Conservation (phyloP, 2,888 invertebrate genomes). For the Trachelus tabidus region DNA sequence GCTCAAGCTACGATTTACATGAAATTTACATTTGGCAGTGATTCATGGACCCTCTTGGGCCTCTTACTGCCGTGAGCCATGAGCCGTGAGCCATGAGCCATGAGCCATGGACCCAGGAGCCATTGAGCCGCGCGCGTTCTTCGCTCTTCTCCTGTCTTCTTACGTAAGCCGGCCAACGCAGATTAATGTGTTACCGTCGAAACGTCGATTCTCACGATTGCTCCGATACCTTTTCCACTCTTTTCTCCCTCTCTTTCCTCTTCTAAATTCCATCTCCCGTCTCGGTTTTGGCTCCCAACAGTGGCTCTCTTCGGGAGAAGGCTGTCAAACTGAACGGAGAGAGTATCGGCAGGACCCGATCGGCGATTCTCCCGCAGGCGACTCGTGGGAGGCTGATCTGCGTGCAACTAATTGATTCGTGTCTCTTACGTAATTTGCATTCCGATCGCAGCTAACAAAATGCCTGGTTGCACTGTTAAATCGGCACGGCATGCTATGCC, state of each 20-base stretch:
- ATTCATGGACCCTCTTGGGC: conserved; percentile 21
- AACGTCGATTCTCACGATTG: background rate
- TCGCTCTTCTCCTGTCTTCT: background rate
- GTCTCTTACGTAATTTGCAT: conserved; percentile 46
- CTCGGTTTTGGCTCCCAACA: background rate
- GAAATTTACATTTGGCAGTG: conserved; percentile 46
- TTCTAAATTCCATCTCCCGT: background rate
- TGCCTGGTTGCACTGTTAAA: conserved; percentile 41
- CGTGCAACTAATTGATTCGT: conserved; percentile 36
- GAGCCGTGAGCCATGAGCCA: no score
- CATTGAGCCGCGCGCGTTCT: background rate
- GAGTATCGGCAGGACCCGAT: background rate
- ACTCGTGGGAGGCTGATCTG: background rate
- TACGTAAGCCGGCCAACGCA: background rate
- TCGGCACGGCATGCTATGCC: conserved; percentile 48
- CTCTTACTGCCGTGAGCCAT: background rate
- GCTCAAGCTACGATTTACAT: conserved; percentile 46
- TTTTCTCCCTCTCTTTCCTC: no score
- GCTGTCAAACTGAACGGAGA: background rate
- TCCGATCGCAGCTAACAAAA: conserved; percentile 48
- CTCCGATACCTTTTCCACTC: background rate
- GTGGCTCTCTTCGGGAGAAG: background rate
- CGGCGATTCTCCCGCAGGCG: background rate
- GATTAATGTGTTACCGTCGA: background rate
- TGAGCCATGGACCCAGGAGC: background rate